Percentiles rank a stretch among this genome's conserved stretches.
These are phyloP conservation scores for Haemorhous mexicanus DNA, from an alignment of 2,113 vertebrate species.

Conservation along the genomic window DNA sequence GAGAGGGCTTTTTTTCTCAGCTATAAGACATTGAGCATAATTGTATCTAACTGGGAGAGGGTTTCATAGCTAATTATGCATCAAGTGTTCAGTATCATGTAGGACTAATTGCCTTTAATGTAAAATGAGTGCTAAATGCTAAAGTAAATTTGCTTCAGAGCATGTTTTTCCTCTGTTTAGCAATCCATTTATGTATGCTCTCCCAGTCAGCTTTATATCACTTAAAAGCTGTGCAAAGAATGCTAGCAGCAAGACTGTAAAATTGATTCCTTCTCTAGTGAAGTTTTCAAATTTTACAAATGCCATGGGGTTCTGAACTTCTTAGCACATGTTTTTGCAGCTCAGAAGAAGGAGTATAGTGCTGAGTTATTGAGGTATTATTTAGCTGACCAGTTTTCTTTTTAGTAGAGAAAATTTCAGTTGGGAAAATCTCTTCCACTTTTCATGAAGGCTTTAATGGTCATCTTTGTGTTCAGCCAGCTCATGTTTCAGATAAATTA, in stretches of 20 bases:
- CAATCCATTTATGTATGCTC: neutral
- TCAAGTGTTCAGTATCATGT: neutral
- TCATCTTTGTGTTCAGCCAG: neutral
- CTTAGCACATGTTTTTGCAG: neutral
- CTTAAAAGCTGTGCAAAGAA: neutral
- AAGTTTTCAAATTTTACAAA: neutral
- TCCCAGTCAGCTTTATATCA: neutral
- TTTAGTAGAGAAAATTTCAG: neutral
- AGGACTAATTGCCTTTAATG: neutral
- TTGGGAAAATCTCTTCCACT: neutral
- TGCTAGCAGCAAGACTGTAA: neutral
- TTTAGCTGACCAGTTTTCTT: neutral
- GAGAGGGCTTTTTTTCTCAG: neutral
- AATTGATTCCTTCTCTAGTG: neutral
- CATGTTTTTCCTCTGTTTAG: neutral
- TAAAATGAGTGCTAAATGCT: neutral
- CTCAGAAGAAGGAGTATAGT: neutral
- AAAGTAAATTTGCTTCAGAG: neutral
- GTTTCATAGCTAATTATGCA: neutral
- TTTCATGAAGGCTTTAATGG: neutral
- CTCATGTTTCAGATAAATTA: rapidly evolving
- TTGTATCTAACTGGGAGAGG: neutral
- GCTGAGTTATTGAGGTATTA: neutral
- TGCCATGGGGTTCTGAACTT: neutral
- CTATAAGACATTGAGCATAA: neutral